A percentile compares a stretch with the other conserved stretches of the same genome.
Conservation (phyloP, 2,113 vertebrate species). For the Pterocles burchelli region DNA sequence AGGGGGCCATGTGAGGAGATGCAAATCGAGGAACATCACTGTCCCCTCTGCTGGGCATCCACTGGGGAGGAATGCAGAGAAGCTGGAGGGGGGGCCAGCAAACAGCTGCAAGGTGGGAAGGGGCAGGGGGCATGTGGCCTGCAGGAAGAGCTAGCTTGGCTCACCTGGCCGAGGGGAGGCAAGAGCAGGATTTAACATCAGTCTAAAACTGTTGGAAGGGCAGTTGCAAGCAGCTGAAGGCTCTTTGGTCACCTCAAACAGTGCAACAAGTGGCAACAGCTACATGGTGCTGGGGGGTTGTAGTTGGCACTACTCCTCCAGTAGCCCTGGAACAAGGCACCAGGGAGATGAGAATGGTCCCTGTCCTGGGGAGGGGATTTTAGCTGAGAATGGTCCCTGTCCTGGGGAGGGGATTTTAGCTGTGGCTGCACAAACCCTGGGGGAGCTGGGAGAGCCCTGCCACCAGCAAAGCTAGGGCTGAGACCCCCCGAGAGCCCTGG, state of each 20-base stretch:
- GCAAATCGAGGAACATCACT: neutral
- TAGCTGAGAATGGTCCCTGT: too few relatives aligned
- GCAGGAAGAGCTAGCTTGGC: neutral
- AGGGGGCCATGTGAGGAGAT: accelerated
- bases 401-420: neutral
- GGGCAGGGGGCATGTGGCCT: accelerated
- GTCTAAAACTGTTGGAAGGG: neutral
- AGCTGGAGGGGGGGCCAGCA: neutral
- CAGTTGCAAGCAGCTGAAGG: neutral
- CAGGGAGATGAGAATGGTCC: neutral
- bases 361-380: neutral
- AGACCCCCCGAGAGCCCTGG: neutral
- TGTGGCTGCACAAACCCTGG: neutral
- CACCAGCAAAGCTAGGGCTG: accelerated
- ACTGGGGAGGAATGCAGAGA: neutral
- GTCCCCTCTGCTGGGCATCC: neutral
- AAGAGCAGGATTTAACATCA: neutral
- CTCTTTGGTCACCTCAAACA: neutral
- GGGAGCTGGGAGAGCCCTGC: neutral
- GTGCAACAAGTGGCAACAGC: neutral
- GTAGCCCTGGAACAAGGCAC: neutral
- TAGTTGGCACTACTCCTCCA: accelerated
- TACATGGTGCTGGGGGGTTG: accelerated
- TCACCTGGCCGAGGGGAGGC: neutral
- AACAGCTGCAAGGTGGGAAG: neutral